phyloP scores from a whole-genome alignment of 2,113 vertebrate species.

The Varanus komodoensis region DNA sequence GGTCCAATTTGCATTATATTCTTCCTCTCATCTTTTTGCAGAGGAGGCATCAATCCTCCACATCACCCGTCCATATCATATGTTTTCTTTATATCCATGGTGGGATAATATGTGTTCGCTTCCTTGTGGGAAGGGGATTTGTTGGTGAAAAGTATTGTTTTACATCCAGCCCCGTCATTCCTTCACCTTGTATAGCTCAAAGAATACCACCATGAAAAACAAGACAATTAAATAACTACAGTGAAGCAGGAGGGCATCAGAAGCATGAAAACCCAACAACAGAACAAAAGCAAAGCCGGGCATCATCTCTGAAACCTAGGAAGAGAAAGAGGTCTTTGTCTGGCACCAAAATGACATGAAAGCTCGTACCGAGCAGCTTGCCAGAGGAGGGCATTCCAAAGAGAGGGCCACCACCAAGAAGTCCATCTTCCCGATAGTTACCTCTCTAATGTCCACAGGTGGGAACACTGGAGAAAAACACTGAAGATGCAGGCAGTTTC shows the following conservation, averaged over 20 bases:
- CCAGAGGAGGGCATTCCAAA: too few relatives aligned
- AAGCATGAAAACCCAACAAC: not conserved
- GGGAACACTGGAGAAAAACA: too few relatives aligned
- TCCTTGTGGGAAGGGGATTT: not conserved
- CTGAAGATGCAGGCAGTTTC: not conserved
- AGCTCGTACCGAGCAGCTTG: too few relatives aligned
- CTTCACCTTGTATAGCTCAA: not conserved
- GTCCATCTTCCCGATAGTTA: too few relatives aligned
- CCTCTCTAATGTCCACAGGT: too few relatives aligned
- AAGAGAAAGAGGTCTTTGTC: too few relatives aligned
- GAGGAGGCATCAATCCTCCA: not conserved
- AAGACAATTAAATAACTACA: not conserved
- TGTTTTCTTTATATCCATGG: not conserved
- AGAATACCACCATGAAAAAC: not conserved
- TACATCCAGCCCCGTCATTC: not conserved
- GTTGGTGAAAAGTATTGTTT: not conserved
- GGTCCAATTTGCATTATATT: not conserved
- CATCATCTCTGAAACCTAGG: too few relatives aligned
- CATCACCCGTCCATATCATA: not conserved
- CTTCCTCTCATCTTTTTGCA: not conserved
- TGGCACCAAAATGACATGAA: too few relatives aligned
- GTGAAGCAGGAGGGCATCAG: not conserved
- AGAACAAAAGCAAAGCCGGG: too few relatives aligned
- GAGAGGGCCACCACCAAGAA: too few relatives aligned
- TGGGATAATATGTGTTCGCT: not conserved